These are phyloP conservation scores for Cyanoramphus novaezelandiae DNA, from an alignment of 2,113 vertebrate species.

Conservation along the genomic window DNA sequence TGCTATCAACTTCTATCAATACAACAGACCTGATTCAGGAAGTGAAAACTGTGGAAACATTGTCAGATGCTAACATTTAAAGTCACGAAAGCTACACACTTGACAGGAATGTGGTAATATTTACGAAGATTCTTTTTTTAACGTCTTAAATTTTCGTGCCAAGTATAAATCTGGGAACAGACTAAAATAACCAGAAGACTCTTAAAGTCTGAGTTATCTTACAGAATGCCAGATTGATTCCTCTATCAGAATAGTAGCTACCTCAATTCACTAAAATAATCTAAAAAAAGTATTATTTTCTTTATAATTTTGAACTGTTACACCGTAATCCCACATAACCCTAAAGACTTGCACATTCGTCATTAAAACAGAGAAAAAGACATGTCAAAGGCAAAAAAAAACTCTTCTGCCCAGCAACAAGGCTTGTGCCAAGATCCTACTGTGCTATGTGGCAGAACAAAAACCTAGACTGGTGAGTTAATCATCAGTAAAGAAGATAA, in stretches of 20 bases:
- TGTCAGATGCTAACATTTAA: neutral
- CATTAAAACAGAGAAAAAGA: neutral
- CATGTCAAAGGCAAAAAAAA: neutral
- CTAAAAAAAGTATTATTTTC: rapidly evolving
- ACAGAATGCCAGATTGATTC: neutral
- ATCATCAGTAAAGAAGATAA: neutral
- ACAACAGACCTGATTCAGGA: neutral
- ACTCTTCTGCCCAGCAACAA: neutral
- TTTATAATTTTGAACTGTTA: neutral
- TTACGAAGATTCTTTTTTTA: neutral
- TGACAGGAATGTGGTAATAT: neutral
- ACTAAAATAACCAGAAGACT: neutral
- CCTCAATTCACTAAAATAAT: neutral
- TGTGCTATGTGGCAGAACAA: neutral
- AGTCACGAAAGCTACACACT: neutral
- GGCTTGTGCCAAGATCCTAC: neutral
- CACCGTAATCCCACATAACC: neutral
- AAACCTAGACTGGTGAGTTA: neutral
- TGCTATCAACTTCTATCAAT: neutral
- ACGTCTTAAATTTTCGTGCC: neutral
- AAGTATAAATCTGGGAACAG: neutral
- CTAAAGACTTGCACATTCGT: neutral
- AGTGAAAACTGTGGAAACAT: neutral
- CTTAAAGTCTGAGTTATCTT: neutral
- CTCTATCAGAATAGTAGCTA: neutral